Percentiles rank a stretch among this genome's conserved stretches.
Evolutionary conservation across 2,888 invertebrate species (phyloP).

Genomic region (Lomographa bimaculata): DNA sequence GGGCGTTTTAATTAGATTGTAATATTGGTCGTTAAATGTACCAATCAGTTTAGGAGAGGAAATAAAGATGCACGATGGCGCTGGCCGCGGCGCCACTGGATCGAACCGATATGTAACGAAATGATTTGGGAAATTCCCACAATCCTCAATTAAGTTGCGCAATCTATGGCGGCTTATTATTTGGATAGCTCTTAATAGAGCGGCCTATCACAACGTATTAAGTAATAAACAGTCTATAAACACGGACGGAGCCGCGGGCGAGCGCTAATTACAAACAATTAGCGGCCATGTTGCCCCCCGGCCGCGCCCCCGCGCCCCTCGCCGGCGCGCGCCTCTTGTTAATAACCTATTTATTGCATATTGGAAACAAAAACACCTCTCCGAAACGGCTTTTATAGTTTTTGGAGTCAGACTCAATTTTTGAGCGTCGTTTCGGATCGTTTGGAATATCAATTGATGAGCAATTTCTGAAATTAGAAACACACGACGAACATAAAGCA

Average conservation of each 20-base stretch:
- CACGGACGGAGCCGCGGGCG: conserved; percentile 42
- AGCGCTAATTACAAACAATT: conserved; percentile 76
- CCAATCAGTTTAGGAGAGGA: no score
- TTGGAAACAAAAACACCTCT: conserved; percentile 63
- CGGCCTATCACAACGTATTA: conserved; percentile 67
- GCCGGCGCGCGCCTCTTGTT: conserved; percentile 48
- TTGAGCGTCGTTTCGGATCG: conserved; percentile 12
- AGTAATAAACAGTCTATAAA: conserved; percentile 78
- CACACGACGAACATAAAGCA: conserved; percentile 3
- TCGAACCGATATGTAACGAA: conserved; percentile 18
- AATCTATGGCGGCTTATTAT: conserved; percentile 37
- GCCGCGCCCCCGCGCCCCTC: conserved; percentile 33
- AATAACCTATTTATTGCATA: conserved; percentile 73
- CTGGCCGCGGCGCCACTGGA: neutral
- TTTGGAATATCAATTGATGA: conserved; percentile 21
- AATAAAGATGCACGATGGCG: no score
- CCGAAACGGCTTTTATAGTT: conserved; percentile 46
- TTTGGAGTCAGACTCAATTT: conserved; percentile 22
- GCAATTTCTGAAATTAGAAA: conserved; percentile 13
- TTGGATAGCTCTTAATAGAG: conserved; percentile 42
- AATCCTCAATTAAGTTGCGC: conserved; percentile 39
- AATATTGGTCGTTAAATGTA: no score
- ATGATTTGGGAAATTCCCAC: conserved; percentile 41
- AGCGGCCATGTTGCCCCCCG: conserved; percentile 60
- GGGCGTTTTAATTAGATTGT: no score